Evolutionary conservation across 2,797 vertebrate genomes (phyloP).

Genomic region (Garrulus glandarius): DNA sequence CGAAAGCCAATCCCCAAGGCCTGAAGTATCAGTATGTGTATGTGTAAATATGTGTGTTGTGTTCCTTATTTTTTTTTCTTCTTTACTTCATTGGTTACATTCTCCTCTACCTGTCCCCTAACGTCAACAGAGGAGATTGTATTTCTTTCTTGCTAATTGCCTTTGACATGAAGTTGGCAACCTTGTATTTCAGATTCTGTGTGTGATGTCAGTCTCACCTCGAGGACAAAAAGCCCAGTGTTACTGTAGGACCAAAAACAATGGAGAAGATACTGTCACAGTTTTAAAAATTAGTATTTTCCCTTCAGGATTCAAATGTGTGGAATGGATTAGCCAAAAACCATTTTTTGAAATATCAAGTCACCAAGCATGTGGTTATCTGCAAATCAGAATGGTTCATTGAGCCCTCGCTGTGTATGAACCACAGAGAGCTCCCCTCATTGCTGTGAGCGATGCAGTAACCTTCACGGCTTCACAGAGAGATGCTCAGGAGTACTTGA

Average conservation of each 20-base stretch:
- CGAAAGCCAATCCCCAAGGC: not conserved
- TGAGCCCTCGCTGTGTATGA: not conserved
- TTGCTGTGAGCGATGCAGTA: not conserved
- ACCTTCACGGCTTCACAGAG: not conserved
- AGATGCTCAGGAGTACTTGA: not conserved
- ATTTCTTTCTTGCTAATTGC: constrained; percentile 31
- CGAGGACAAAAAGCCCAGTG: not conserved
- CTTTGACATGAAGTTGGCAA: constrained; percentile 28
- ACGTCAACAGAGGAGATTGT: not conserved
- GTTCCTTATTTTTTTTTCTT: not conserved
- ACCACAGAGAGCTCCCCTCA: not conserved
- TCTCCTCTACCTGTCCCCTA: constrained; percentile 44
- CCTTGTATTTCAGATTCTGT: not conserved
- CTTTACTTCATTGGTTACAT: not conserved
- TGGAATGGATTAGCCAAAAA: not conserved
- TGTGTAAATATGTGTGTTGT: not conserved
- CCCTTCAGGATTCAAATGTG: not conserved
- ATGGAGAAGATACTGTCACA: not conserved
- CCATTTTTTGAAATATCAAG: not conserved
- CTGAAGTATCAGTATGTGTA: not conserved
- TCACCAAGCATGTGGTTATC: not conserved
- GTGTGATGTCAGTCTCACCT: not conserved
- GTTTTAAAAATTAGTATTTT: not conserved
- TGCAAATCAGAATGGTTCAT: not conserved
- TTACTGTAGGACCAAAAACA: not conserved